Conservation (phyloP, 2,113 vertebrate species). For the Pachypanchax playfairii region DNA sequence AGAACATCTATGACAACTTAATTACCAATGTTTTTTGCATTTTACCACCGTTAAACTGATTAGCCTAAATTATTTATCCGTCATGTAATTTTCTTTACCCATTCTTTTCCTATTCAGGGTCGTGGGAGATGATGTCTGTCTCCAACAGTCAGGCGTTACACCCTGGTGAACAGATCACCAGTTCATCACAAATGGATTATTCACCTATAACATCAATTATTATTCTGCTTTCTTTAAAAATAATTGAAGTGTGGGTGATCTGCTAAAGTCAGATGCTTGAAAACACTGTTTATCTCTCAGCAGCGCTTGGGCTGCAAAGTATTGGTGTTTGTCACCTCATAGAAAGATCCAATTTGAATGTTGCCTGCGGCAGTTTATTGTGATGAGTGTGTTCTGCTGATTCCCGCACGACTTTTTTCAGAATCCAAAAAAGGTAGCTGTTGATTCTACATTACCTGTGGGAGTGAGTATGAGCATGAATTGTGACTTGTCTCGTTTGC, state of each 20-base stretch:
- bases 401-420: neutral
- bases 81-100: too few relatives aligned
- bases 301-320: neutral
- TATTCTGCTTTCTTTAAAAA: too few relatives aligned
- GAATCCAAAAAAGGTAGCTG: neutral
- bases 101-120: too few relatives aligned
- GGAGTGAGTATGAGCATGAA: neutral
- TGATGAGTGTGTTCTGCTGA: neutral
- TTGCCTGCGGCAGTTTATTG: neutral
- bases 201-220: too few relatives aligned
- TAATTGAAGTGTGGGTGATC: too few relatives aligned
- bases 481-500: neutral
- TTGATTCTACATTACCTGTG: neutral
- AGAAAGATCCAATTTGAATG: too few relatives aligned
- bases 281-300: neutral
- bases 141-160: too few relatives aligned
- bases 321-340: neutral
- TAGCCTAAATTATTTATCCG: neutral
- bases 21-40: constrained; percentile 12
- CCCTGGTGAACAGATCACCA: too few relatives aligned
- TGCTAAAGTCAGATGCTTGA: neutral
- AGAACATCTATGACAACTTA: constrained; percentile 10
- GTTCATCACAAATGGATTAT: too few relatives aligned
- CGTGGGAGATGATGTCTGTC: too few relatives aligned
- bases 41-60: neutral